Conservation (phyloP, 2,113 vertebrate genomes). For the Embiotoca jacksoni region DNA sequence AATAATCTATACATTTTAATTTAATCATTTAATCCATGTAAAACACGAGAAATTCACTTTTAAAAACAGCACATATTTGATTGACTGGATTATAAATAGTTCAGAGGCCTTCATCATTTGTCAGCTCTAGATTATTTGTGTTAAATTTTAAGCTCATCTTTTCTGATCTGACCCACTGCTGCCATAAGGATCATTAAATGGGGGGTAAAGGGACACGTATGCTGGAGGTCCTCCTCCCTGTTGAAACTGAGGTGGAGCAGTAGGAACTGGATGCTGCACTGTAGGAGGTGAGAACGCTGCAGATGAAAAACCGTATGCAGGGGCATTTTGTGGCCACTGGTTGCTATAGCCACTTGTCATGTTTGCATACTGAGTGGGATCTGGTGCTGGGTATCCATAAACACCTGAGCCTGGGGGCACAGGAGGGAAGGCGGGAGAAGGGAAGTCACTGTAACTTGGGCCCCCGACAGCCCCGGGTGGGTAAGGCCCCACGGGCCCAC, state of each 20-base stretch:
- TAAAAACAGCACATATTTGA: background rate
- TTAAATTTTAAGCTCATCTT: background rate
- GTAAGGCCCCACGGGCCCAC: conserved; percentile 5
- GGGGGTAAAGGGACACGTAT: conserved; percentile 28
- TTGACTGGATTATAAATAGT: background rate
- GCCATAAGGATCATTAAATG: background rate
- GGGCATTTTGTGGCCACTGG: conserved; percentile 24
- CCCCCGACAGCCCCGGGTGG: conserved; percentile 3
- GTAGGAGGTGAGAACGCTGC: conserved; percentile 4
- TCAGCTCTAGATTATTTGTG: background rate
- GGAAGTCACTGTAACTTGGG: conserved; percentile 46
- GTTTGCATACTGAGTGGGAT: conserved; percentile 17
- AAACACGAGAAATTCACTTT: no score
- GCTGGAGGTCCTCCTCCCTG: conserved; percentile 32
- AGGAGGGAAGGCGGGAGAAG: conserved; percentile 13
- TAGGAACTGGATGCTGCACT: conserved; percentile 4
- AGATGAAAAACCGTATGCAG: background rate
- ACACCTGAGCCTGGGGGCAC: background rate
- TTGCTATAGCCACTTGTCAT: conserved; percentile 14
- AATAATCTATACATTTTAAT: no score
- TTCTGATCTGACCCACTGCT: background rate
- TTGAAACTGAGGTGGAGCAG: conserved; percentile 34
- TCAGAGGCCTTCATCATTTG: background rate
- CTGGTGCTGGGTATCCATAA: background rate
- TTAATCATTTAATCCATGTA: no score